These are phyloP conservation scores for Serripes groenlandicus DNA, from an alignment of 2,888 invertebrate genomes.

Conservation along the genomic window DNA sequence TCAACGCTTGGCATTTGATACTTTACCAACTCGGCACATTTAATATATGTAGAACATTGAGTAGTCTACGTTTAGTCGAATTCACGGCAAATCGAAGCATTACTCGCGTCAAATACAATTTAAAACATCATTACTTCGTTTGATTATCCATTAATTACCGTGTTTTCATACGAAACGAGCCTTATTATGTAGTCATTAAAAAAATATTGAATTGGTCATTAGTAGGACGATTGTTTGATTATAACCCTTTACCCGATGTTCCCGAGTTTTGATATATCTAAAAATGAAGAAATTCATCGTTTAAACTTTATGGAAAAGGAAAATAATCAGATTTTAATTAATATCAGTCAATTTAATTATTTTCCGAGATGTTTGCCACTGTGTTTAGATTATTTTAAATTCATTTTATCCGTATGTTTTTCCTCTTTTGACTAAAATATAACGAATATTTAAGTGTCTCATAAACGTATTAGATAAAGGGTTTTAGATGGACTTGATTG, in stretches of 20 bases:
- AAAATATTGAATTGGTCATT: background rate
- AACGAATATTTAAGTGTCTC: no score
- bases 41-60: background rate
- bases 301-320: no score
- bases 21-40: background rate
- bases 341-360: no score
- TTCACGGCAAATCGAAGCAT: background rate
- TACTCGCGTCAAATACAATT: background rate
- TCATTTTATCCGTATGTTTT: no score
- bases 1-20: slow-evolving; percentile 19
- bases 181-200: slow-evolving; percentile 3
- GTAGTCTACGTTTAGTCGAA: background rate
- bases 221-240: background rate
- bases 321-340: no score
- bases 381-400: no score
- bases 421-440: no score
- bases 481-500: slow-evolving; percentile 28
- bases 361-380: no score
- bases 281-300: no score
- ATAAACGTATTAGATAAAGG: no score
- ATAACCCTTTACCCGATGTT: no score
- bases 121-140: slow-evolving; percentile 17
- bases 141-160: slow-evolving; percentile 4
- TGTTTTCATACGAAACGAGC: slow-evolving; percentile 15
- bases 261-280: no score